Base-by-base conservation (phyloP, 2,888 invertebrate genomes). In the Drosophila subquinaria region DNA sequence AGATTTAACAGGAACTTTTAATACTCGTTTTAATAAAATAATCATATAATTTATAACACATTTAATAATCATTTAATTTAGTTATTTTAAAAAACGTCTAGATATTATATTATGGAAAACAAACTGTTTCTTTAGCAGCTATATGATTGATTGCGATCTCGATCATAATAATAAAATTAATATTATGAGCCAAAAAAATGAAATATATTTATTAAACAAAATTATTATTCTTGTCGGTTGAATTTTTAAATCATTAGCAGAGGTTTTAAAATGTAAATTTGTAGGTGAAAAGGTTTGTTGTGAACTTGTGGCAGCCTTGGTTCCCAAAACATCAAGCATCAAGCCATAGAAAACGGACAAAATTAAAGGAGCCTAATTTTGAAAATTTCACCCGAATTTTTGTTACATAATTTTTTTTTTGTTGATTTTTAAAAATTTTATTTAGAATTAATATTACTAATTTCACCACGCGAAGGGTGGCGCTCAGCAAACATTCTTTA, bases 111-210 rank as follows among this genome's bases (percentile, higher is more conserved):
- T 40, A 59, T 53, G 1, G 20, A 52, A 42, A 20, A 30, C 10
- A 61, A 45, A 62, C 43, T 56, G 38, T 51, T 56, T 43, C n/a
- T 59, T 42, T 60, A 74, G 74, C 73, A 73, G 74, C 73, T 68
- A 73, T 73, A 73, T 73, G 73, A 73, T 63, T 55, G 15, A 62
- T 6, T 27, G 13, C 38, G 33, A 53, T 55, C 57, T 33, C 33
- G n/a, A 62, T 45, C 27, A 56, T n/a, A 11, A 17, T 17, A 11
- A 27, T 38, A 42, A 42, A 62, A 40, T 42, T 51, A 27, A 35
- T 23, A 52, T 45, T 43, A 53, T 62, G 23, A 43, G 62, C 62
- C 62, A 51, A 52, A 62, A 17, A 6, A 17, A 6, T 36, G 10
- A 45, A 47, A n/a, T 17, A 30, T 10, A 9, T 38, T 9, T 1